A percentile compares a stretch with the other conserved stretches of the same genome.
phyloP scores from a whole-genome alignment of 2,888 invertebrate species.

The Priapulus caudatus region DNA sequence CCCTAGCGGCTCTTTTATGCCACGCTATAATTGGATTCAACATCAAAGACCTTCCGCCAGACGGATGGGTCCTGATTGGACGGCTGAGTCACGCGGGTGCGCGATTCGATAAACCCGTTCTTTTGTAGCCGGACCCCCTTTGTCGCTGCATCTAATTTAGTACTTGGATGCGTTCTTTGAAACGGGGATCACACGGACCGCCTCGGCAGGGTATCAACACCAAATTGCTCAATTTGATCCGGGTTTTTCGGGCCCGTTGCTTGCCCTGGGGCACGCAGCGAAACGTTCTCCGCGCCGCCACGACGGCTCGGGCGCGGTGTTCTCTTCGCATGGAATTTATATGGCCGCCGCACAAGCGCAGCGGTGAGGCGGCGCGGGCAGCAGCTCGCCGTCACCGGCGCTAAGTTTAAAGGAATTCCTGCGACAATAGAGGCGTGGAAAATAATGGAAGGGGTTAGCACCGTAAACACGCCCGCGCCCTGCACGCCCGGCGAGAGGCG shows the following conservation, averaged over 20 bases:
- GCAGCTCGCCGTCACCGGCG: too few species aligned
- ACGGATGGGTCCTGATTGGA: neutral
- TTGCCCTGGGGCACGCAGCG: too few species aligned
- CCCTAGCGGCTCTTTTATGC: neutral
- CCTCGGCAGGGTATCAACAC: neutral
- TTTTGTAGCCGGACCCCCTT: neutral
- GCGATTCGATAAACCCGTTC: neutral
- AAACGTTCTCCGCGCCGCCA: too few species aligned
- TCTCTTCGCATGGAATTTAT: too few species aligned
- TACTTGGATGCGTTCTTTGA: neutral
- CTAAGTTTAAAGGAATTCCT: too few species aligned
- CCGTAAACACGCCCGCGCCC: too few species aligned
- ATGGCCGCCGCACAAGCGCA: too few species aligned
- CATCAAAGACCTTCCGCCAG: neutral
- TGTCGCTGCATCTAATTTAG: neutral
- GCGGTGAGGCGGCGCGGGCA: too few species aligned
- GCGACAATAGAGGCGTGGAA: too few species aligned
- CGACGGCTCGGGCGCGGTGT: too few species aligned
- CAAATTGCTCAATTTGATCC: constrained; percentile 3
- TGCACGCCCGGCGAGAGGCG: too few species aligned
- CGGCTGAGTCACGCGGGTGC: neutral
- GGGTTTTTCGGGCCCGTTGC: neutral
- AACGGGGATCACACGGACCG: neutral
- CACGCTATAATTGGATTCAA: constrained; percentile 3
- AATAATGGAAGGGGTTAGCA: too few species aligned